Base-by-base conservation (phyloP, 2,888 invertebrate species). In the Xestobium rufovillosum region DNA sequence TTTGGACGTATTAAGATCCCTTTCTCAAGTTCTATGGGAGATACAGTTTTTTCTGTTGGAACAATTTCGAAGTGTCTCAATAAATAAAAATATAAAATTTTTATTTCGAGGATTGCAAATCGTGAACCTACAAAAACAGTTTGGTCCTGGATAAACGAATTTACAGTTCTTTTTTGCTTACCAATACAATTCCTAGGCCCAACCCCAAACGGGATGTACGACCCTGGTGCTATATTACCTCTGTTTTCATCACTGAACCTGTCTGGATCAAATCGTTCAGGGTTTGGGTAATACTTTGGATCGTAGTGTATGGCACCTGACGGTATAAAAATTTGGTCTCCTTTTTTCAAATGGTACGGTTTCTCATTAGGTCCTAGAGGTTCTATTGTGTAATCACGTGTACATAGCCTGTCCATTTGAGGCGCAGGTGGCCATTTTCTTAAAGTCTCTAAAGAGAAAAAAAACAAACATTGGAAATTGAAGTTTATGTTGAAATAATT, bases 121-220 rank as follows among this genome's bases (percentile, higher is more conserved):
- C 59, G 39, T 3, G 53, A 55, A 10, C 42, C 26, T 11, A 8
- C 26, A 14, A 26, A 29, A 17, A 17, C 15, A 13, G 10, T 27
- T 14, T 4, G 13, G n/a, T n/a, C n/a, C n/a, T 19, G 30, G 2
- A n/a, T 8, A 10, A 9, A 32, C 12, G 8, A 27, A 19, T 17
- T n/a, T 31, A 2, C 1, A 31, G 9, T 4, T 13, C 8, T 6
- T 9, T 6, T 11, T 8, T 3, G 14, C 45, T 45, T 45, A 55
- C 76, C 79, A 39, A 78, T 73, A 47, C 79, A 79, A 50, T 69
- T 75, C 37, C 78, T 67, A 2, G 72, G 78, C 2, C 79, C 79
- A 1, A 74, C 10, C 2, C 56, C 56, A 44, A 55, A 56, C 8
- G 56, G 53, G n/a, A 53, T 4, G 36, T 49, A 54, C 0, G 67